A percentile compares a stretch with the other conserved stretches of the same genome.
Conservation (phyloP, 2,888 invertebrate species). For the Patella pellucida region DNA sequence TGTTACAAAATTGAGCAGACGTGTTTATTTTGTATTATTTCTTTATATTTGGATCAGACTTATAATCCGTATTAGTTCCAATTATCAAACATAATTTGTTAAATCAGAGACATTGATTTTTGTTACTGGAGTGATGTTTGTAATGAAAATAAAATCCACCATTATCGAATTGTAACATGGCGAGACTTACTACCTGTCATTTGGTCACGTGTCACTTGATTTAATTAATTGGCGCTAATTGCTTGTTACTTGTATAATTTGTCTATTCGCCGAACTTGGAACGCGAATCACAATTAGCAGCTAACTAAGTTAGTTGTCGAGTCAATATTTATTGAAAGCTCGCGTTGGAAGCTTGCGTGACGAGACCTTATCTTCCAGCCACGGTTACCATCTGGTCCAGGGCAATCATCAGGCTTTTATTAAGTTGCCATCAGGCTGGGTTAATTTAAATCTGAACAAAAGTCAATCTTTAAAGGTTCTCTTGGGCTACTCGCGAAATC, state of each 20-base stretch:
- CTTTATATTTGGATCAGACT: too few species aligned
- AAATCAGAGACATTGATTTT: too few species aligned
- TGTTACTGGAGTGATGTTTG: too few species aligned
- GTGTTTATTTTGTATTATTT: too few species aligned
- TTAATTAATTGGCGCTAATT: slow-evolving; percentile 9
- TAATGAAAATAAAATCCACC: background rate
- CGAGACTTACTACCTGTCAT: background rate
- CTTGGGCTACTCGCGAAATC: too few species aligned
- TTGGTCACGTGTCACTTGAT: background rate
- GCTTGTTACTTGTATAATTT: slow-evolving; percentile 5
- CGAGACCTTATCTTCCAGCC: background rate
- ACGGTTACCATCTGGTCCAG: slow-evolving; percentile 7
- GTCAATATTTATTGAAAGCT: background rate
- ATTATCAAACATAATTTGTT: too few species aligned
- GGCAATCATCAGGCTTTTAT: background rate
- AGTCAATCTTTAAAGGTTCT: background rate
- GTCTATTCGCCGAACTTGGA: background rate
- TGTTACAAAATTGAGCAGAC: too few species aligned
- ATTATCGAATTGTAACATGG: background rate
- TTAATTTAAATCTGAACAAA: slow-evolving; percentile 9
- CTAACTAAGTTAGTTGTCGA: slow-evolving; percentile 9
- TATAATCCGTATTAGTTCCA: too few species aligned
- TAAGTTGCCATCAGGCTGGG: background rate
- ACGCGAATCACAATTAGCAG: background rate
- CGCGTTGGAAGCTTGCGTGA: background rate